Evolutionary conservation across 1,140 invertebrate genomes (phyloP).

Genomic region (Uloborus diversus): DNA sequence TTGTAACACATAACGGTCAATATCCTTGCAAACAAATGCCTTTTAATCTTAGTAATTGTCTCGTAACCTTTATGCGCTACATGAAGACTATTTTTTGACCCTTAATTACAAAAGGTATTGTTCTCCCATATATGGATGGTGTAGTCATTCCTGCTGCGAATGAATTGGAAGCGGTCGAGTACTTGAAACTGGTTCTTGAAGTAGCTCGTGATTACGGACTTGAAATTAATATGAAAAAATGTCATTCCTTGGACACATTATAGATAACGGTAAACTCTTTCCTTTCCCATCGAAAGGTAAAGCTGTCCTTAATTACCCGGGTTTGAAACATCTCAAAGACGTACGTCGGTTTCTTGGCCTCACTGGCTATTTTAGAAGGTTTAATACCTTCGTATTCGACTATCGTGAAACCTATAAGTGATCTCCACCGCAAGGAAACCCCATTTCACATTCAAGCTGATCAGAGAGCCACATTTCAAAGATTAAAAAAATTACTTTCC

Average conservation of each 20-base stretch:
- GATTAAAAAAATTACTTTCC: conserved; percentile 11
- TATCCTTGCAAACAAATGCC: background rate
- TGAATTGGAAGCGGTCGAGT: background rate
- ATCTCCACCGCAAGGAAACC: conserved; percentile 64
- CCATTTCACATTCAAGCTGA: conserved; percentile 62
- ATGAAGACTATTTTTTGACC: background rate
- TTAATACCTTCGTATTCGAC: conserved; percentile 61
- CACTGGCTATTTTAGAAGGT: conserved; percentile 62
- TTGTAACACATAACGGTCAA: background rate
- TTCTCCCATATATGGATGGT: conserved; percentile 38
- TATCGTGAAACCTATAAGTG: conserved; percentile 62
- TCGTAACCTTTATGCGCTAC: too few species aligned
- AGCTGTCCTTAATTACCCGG: conserved; percentile 55
- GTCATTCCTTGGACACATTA: conserved; percentile 16
- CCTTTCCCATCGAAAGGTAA: background rate
- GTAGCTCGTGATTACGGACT: background rate
- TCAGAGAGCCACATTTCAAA: conserved; percentile 61
- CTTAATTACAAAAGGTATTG: background rate
- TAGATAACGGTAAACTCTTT: conserved; percentile 5
- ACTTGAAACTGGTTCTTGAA: background rate
- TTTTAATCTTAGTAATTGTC: too few species aligned
- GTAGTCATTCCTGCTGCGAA: conserved; percentile 1
- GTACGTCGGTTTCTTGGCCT: conserved; percentile 63
- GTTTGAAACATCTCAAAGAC: conserved; percentile 54
- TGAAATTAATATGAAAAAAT: conserved; percentile 29